Conservation (phyloP, 2,797 vertebrate genomes). For the Gila robusta region DNA sequence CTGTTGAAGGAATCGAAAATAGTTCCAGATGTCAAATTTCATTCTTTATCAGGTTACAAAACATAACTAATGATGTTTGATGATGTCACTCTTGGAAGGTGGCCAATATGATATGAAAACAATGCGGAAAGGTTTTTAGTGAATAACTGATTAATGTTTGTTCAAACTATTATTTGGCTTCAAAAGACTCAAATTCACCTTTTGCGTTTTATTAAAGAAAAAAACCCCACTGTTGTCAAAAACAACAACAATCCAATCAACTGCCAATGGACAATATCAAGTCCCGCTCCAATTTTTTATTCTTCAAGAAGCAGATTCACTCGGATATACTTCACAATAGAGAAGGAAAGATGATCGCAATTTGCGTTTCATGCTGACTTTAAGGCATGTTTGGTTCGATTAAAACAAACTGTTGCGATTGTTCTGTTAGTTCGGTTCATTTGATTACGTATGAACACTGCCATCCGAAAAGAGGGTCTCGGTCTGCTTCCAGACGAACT, state of each 20-base stretch:
- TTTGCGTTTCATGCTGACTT: background rate
- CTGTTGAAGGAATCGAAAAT: background rate
- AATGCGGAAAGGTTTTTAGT: background rate
- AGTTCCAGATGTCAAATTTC: background rate
- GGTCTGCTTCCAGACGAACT: no score
- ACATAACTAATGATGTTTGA: background rate
- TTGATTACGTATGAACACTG: no score
- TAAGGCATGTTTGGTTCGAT: no score
- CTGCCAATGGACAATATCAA: background rate
- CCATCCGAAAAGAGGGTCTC: no score
- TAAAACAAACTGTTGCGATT: no score
- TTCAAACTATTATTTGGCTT: background rate
- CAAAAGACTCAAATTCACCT: background rate
- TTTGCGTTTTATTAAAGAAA: background rate
- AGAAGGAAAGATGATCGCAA: background rate
- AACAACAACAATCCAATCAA: background rate
- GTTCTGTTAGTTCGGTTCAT: no score
- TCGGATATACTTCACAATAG: background rate
- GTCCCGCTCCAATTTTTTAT: background rate
- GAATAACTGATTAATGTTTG: background rate
- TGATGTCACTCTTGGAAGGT: background rate
- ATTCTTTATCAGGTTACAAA: background rate
- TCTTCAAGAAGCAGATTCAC: background rate
- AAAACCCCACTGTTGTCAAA: no score
- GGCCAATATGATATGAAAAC: background rate